phyloP scores from a whole-genome alignment of 1,140 invertebrate genomes.

The Cotesia typhae region DNA sequence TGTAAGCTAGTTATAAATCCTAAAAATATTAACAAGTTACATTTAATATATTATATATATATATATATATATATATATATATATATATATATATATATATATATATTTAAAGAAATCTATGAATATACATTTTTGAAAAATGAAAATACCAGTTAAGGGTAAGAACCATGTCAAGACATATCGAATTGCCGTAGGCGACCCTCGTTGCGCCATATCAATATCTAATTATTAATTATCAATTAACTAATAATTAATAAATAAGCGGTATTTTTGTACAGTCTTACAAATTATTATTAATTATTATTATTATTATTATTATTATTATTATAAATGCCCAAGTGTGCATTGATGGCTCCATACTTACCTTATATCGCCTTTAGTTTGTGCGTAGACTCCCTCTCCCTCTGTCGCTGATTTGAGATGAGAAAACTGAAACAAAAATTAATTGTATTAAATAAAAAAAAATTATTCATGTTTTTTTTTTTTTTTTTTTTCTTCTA shows the following conservation, averaged over 20 bases:
- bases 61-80: not conserved
- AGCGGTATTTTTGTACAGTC: slow-evolving; percentile 64
- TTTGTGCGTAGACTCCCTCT: not conserved
- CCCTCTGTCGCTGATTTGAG: not conserved
- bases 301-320: not conserved
- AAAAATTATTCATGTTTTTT: no score
- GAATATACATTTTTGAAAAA: not conserved
- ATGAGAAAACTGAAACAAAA: no score
- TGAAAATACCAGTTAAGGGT: not conserved
- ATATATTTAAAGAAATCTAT: not conserved
- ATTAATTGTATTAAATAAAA: no score
- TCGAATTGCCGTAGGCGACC: slow-evolving; percentile 49
- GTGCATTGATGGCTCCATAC: slow-evolving; percentile 7
- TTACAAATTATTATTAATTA: slow-evolving; percentile 46
- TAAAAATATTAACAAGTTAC: slow-evolving; percentile 6
- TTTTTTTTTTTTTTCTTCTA: no score
- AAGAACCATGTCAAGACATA: slow-evolving; percentile 61
- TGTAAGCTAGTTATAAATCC: not conserved
- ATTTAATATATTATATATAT: slow-evolving; percentile 1
- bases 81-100: not conserved
- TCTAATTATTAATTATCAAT: slow-evolving; percentile 48
- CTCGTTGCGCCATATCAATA: slow-evolving; percentile 53
- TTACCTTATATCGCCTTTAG: not conserved
- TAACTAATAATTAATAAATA: slow-evolving; percentile 44
- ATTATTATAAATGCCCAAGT: not conserved